Evolutionary conservation across 2,113 vertebrate genomes (phyloP), one percentile per base, ranked within the genome.

Genomic region (Malurus alboscapulatus): DNA sequence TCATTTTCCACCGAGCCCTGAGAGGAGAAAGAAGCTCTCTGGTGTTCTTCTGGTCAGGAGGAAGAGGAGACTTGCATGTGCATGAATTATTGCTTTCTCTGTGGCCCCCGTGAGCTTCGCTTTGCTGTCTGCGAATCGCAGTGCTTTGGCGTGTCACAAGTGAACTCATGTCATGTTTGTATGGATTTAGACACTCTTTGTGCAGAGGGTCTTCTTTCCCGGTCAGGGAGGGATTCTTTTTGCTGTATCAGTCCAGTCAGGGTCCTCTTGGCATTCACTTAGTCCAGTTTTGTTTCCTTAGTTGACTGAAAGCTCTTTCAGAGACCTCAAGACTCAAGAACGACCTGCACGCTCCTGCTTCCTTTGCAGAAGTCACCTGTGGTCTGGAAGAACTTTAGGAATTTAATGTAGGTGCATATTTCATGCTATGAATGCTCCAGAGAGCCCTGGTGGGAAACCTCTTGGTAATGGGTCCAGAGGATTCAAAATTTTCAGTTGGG

Each of bases 21-120:
- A 50, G 51, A 1, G 1, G 21, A 45, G 7, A 2, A 18, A 42
- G 54, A 22, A 11, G 19, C 4, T 53, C 21, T 21, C 17, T 57
- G n/a, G 13, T 1, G 1, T 9, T 75, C 3, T 27, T 51, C 44
- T n/a, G 26, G 12, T 77, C 36, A 0, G 1, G 27, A 25, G 54
- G 32, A 38, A 69, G 80, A 26, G n/a, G 6, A 47, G 10, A 25
- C 15, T 27, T 44, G 18, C 10, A 21, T 2, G n/a, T 17, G 22
- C 1, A 0, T 17, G 10, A 50, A 6, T 59, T 71, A 9, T 13
- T 45, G 16, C 51, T 61, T 72, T 65, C 58, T 51, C 42, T 65
- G 53, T 22, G 53, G 40, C 6, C 24, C 8, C 32, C 9, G 0
- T 3, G 11, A 44, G 22, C 47, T 76, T 30, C 19, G 1, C 29